Evolutionary conservation across 2,113 vertebrate genomes (phyloP), one percentile per base, ranked within the genome.

Genomic region (Ptilonorhynchus violaceus): DNA sequence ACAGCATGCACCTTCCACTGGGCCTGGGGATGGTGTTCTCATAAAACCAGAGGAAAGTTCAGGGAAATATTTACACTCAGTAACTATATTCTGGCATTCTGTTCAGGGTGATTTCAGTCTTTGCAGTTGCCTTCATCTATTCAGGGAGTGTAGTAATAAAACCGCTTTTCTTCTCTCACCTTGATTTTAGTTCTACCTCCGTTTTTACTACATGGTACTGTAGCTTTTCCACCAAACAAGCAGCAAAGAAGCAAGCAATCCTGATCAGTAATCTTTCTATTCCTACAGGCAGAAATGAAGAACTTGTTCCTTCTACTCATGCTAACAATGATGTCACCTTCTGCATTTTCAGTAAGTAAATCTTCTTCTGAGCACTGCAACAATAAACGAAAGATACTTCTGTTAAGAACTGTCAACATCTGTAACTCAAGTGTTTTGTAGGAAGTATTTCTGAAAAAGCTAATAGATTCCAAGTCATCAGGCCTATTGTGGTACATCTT

Each of bases 301-400:
- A 97, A 76, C 33, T 52, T 94, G 22, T 73, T 97, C 49, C 74
- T 97, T 66, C 91, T 97, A 49, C 33, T 97, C 46, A 11, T 85
- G 39, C 37, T 98, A 68, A 23, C 88, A 69, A 16, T 22, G 50
- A 64, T 92, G 33, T 41, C 88, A 68, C 63, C 79, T 72, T 78
- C 93, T 79, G 67, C 75, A 8, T 94, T 89, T 92, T 92, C 93
- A 33, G 98, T 98, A 96, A 98, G 98, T 98, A 96, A 52, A 91
- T 77, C 21, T 44, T 67, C 14, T 79, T 92, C 55, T 80, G 68
- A 88, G 24, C 42, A 13, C 53, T 56, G 6, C 62, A 64, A 50
- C 0, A 3, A 87, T n/a, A 76, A 76, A 63, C 59, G 17, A 79
- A 69, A 80, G 67, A 83, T 55, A 25, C 7, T 80, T 64, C 28